These are phyloP conservation scores for Atta colombica DNA, from an alignment of 1,140 invertebrate species.

Conservation along the genomic window DNA sequence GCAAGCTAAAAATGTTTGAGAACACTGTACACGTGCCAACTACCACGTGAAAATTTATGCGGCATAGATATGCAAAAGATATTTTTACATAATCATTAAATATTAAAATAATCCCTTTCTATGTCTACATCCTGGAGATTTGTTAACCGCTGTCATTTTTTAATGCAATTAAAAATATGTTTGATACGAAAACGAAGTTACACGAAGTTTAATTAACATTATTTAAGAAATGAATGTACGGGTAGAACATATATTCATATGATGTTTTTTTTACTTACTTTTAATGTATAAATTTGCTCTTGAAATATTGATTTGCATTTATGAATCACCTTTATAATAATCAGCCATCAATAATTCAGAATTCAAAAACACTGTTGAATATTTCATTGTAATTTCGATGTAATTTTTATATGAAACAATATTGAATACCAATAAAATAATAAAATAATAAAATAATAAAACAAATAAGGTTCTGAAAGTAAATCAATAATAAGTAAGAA, in stretches of 20 bases:
- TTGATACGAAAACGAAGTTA: neutral
- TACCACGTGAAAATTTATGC: neutral
- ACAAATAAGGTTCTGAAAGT: too few relatives aligned
- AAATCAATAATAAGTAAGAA: too few relatives aligned
- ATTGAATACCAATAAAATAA: neutral
- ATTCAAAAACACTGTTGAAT: neutral
- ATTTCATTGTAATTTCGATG: neutral
- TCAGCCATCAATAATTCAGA: too few relatives aligned
- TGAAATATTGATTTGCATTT: too few relatives aligned
- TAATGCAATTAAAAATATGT: neutral
- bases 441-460: too few relatives aligned
- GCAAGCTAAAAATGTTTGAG: conserved; percentile 31
- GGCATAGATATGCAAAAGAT: conserved; percentile 13
- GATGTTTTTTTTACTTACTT: too few relatives aligned
- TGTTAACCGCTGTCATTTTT: neutral
- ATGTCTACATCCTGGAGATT: neutral
- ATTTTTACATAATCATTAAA: conserved; percentile 24
- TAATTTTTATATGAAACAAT: neutral
- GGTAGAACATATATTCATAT: too few relatives aligned
- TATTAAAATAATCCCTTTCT: neutral
- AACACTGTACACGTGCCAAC: neutral
- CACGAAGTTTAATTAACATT: neutral
- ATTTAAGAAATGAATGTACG: neutral
- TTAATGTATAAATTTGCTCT: too few relatives aligned
- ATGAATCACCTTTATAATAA: too few relatives aligned